These are phyloP conservation scores for Furcula furcula DNA, from an alignment of 2,888 invertebrate genomes.

Conservation along the genomic window DNA sequence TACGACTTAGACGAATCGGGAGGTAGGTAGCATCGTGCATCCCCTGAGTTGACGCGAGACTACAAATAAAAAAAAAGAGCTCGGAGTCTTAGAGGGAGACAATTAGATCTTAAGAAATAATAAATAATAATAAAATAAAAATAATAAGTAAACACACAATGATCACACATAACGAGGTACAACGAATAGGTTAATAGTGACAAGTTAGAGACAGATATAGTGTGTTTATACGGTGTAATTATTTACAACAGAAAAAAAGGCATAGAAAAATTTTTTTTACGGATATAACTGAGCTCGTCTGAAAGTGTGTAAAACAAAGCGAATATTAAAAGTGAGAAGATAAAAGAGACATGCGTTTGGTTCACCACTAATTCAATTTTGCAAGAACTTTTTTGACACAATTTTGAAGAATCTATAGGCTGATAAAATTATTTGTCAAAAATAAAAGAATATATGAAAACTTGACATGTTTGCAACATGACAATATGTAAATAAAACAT, in stretches of 20 bases:
- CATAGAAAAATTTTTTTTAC: slow-evolving; percentile 34
- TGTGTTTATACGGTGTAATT: slow-evolving; percentile 66
- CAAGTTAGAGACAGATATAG: slow-evolving; percentile 55
- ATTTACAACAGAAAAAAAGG: slow-evolving; percentile 50
- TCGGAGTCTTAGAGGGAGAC: slow-evolving; percentile 78
- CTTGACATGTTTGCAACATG: no score
- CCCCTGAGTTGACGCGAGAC: slow-evolving; percentile 78
- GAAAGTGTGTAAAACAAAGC: slow-evolving; percentile 30
- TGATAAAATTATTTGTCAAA: no score
- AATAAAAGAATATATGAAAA: no score
- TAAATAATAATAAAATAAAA: slow-evolving; percentile 36
- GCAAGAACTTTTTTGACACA: no score
- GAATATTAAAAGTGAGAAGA: neutral
- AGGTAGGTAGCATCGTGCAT: slow-evolving; percentile 80
- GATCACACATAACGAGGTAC: slow-evolving; percentile 56
- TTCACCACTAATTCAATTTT: no score
- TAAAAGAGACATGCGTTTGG: neutral
- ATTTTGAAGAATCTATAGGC: no score
- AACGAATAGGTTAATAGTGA: slow-evolving; percentile 69
- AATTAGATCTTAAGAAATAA: slow-evolving; percentile 55
- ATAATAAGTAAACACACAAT: slow-evolving; percentile 54
- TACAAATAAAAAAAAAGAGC: slow-evolving; percentile 58
- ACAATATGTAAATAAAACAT: no score
- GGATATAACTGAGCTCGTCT: slow-evolving; percentile 38
- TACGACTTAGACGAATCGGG: slow-evolving; percentile 47